Evolutionary conservation across 1,140 invertebrate species (phyloP), one percentile per base, ranked within the genome.

Genomic region (Drosophila simulans): DNA sequence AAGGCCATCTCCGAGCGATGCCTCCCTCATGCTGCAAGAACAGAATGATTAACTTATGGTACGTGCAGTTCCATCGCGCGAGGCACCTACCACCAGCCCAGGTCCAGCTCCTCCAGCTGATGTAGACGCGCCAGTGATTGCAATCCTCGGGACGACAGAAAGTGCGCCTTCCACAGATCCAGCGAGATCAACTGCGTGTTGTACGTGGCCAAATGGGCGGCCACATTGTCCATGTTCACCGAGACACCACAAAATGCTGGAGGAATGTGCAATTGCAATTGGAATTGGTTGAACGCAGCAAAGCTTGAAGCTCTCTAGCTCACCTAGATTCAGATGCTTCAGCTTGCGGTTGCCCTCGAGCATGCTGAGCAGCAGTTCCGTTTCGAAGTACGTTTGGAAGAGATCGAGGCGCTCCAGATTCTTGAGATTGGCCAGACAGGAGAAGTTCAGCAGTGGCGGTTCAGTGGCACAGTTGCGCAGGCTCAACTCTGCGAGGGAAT

Each of bases 81-180:
- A 2, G 20, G 0, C 45, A 94, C 95, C 94, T 92, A 97, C 96
- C 97, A 97, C 97, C 97, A 98, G 55, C 97, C 97, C 59, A 98
- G 94, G 93, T 98, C 97, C 17, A 98, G 92, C 92, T 98, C 97
- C 84, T 96, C 95, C 15, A 98, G 92, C 45, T 95, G 93, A 59
- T 77, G 93, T 83, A 96, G 97, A n/a, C 94, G 93, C 0, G 94
- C 93, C 3, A 98, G 92, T 11, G 94, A 94, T 68, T 93, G 92
- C 1, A 98, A 93, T 5, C 97, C 97, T 7, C 93, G 91, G 1
- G 95, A 94, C 0, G 96, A 96, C 31, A 98, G 91, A 17, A 95
- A 95, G 78, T 95, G 95, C 0, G 95, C 95, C 91, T 98, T 97
- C 97, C 97, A 98, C 73, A 97, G 95, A 91, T 98, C 97, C 55